Evolutionary conservation across 1,140 invertebrate species (phyloP), one percentile per base, ranked within the genome.

Genomic region (Daktulosphaira vitifoliae): DNA sequence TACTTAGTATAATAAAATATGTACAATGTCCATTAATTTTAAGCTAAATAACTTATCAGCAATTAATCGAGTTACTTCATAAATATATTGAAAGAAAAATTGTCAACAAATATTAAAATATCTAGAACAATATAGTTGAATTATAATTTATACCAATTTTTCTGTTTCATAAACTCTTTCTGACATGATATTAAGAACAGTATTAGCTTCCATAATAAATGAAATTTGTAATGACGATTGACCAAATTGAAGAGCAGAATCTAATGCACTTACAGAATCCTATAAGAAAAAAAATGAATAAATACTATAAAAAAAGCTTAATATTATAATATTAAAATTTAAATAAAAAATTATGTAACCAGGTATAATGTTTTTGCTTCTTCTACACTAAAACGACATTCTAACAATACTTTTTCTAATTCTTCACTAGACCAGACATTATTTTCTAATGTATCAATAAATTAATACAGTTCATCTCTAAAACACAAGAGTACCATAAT

Each of bases 141-240:
- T 56, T 25, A 42, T 23, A 56, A 42, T 11, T n/a, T n/a, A 1
- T 48, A 62, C 54, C 13, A 46, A 38, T 62, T 11, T 44, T 20
- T 62, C 56, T 15, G 42, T 39, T 2, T 38, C 20, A 6, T 62
- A 62, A 62, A 48, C 8, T 29, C 16, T 46, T 18, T 62, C 56
- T n/a, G 56, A 62, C 42, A 62, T 48, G 29, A 13, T 48, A 18
- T 62, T 62, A 8, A 62, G 44, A 3, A 62, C 56, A 48, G 42
- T 48, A 2, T 13, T 33, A 18, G 56, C 56, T 48, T 2, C 25
- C 44, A 62, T 37, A 8, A 39, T 48, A 48, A 33, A 33, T 18
- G 42, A 48, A 23, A 62, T 62, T 22, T 48, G n/a, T 33, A 18
- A 3, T 18, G 26, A 22, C 15, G 56, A 62, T 15, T 22, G 44